Evolutionary conservation across 1,140 invertebrate genomes (phyloP), one percentile per base, ranked within the genome.

Genomic region (Bombus polaris): DNA sequence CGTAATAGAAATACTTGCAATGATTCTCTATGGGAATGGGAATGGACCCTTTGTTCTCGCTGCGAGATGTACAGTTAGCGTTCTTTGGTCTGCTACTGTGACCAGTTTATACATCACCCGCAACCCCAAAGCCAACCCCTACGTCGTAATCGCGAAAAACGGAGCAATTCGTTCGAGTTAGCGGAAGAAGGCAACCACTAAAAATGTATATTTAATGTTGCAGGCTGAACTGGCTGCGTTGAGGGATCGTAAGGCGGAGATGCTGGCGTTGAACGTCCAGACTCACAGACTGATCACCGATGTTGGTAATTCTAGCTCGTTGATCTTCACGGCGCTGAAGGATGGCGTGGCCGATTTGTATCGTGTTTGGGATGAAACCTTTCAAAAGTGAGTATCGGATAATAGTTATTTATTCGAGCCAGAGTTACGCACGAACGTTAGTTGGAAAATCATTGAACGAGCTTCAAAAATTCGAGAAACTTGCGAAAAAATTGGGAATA

Each of bases 291-390:
- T 97, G 91, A 96, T 97, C 73, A 95, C 96, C 86, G 94, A 96
- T 93, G 93, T 96, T 90, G 95, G 96, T 95, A 92, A 94, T 90
- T 80, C 94, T 81, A 77, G 92, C 87, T 92, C 95, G 59, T 93
- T 95, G 74, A 94, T 95, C 90, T 95, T 93, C 85, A 82, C 91
- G 25, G 87, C 93, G n/a, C 95, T 98, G 68, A 97, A 97, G 88
- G 96, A 97, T 66, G 97, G 97, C 66, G 96, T 98, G 66, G 96
- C 97, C 74, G 96, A 97, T 73, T 95, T 98, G 87, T 97, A 98
- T 87, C 95, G 96, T 44, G 96, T 97, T 39, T 98, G 97, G 97
- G 97, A 98, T 85, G 97, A 97, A 85, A 96, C 96, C 0, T 96
- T 97, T 94, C 96, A 97, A 94, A 96, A 97, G 97, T 98, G 93